Evolutionary conservation across 2,888 invertebrate genomes (phyloP).

Genomic region (Lepidocyrtinus sp.): DNA sequence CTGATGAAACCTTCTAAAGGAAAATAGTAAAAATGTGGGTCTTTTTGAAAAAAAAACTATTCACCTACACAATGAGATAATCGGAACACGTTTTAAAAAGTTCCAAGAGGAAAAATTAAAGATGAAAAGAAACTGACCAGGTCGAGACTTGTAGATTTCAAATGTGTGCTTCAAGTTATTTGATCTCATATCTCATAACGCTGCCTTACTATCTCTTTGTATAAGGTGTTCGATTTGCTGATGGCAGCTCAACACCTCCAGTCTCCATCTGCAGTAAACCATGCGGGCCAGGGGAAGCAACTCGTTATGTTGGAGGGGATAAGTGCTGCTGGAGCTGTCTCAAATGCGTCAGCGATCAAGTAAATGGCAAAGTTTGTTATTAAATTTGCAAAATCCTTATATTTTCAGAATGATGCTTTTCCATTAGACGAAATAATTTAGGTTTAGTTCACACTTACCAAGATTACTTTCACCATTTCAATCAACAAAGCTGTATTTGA

Average conservation of each 20-base stretch:
- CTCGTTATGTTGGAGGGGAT: slow-evolving; percentile 93
- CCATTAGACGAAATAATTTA: too few relatives aligned
- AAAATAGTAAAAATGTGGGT: too few relatives aligned
- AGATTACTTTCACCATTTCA: background rate
- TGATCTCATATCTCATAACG: background rate
- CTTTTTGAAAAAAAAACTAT: too few relatives aligned
- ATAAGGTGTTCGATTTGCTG: slow-evolving; percentile 86
- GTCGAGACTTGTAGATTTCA: background rate
- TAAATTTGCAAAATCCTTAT: slow-evolving; percentile 20
- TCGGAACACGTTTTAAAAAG: background rate
- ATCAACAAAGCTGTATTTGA: background rate
- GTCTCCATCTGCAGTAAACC: slow-evolving; percentile 88
- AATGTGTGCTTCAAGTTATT: background rate
- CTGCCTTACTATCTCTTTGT: background rate
- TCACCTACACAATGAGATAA: too few relatives aligned
- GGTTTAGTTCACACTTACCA: background rate
- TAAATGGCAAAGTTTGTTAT: slow-evolving; percentile 71
- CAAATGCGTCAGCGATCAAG: slow-evolving; percentile 90
- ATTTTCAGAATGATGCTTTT: too few relatives aligned
- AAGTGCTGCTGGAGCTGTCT: slow-evolving; percentile 96
- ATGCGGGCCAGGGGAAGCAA: slow-evolving; percentile 90
- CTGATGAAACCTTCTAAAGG: too few relatives aligned
- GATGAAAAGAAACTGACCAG: background rate
- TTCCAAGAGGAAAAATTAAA: background rate
- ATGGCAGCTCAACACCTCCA: slow-evolving; percentile 84